These are phyloP conservation scores for Scyliorhinus canicula DNA, from an alignment of 2,797 vertebrate species.

Conservation along the genomic window DNA sequence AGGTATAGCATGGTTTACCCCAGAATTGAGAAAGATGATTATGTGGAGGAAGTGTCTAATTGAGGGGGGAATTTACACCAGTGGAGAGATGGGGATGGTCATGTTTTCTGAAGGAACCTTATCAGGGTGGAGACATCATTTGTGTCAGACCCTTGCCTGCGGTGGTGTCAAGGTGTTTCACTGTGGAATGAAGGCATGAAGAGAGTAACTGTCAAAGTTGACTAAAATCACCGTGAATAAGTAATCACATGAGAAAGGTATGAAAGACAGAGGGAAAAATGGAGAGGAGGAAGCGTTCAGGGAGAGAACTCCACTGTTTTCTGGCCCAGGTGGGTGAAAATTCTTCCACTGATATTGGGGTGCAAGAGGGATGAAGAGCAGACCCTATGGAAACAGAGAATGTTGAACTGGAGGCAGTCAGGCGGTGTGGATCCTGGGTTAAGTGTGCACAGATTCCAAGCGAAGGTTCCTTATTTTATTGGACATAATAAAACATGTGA, in stretches of 20 bases:
- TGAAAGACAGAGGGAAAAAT: not conserved
- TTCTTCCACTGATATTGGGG: not conserved
- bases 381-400: not conserved
- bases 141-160: not conserved
- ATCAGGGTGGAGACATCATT: not conserved
- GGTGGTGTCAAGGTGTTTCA: not conserved
- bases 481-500: not conserved
- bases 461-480: conserved; percentile 6
- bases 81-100: not conserved
- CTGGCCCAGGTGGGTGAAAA: not conserved
- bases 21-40: not conserved
- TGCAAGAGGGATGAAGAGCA: not conserved
- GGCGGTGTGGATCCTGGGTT: not conserved
- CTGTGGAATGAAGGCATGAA: not conserved
- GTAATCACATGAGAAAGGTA: not conserved
- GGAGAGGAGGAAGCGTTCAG: not conserved
- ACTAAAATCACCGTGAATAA: not conserved
- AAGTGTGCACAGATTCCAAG: not conserved
- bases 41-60: not conserved
- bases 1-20: not conserved
- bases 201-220: not conserved
- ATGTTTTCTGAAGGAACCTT: not conserved
- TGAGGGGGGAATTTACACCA: not conserved
- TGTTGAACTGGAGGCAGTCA: not conserved
- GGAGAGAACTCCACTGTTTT: not conserved